Conservation (phyloP, 1,140 invertebrate species). For the Leptinotarsa defecta region DNA sequence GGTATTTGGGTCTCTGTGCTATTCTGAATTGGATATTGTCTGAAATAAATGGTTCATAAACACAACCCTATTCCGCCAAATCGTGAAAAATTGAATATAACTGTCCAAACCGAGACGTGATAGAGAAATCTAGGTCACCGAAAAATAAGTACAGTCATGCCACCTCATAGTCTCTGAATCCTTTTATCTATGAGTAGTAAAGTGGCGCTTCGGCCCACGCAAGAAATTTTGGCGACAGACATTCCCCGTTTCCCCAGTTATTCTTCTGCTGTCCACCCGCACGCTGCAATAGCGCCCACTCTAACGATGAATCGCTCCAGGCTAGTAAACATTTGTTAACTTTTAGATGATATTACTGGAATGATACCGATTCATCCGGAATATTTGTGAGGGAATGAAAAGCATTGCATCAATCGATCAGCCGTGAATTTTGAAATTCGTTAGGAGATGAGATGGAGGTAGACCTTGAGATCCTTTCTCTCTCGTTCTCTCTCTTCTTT, state of each 20-base stretch:
- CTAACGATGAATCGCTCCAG: neutral
- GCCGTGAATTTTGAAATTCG: too few species aligned
- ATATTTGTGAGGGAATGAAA: neutral
- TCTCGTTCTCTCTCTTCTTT: too few species aligned
- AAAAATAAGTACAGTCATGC: slow-evolving; percentile 2
- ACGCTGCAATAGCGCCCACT: slow-evolving; percentile 1
- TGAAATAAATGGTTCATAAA: too few species aligned
- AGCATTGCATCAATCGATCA: too few species aligned
- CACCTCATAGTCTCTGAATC: slow-evolving; percentile 7
- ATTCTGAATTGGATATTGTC: too few species aligned
- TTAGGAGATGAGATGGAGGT: too few species aligned
- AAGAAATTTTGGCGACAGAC: neutral
- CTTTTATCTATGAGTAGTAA: neutral
- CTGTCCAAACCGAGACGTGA: neutral
- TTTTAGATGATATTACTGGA: neutral
- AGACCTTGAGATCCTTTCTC: too few species aligned
- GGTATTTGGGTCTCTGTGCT: too few species aligned
- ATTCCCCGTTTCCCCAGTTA: neutral
- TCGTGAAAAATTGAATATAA: neutral
- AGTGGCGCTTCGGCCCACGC: slow-evolving; percentile 1
- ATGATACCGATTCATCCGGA: neutral
- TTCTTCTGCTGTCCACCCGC: slow-evolving; percentile 4
- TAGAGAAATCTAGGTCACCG: neutral
- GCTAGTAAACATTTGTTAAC: neutral
- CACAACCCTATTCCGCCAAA: neutral